Base-by-base conservation (phyloP, 2,888 invertebrate genomes). In the Aporophyla nigra region DNA sequence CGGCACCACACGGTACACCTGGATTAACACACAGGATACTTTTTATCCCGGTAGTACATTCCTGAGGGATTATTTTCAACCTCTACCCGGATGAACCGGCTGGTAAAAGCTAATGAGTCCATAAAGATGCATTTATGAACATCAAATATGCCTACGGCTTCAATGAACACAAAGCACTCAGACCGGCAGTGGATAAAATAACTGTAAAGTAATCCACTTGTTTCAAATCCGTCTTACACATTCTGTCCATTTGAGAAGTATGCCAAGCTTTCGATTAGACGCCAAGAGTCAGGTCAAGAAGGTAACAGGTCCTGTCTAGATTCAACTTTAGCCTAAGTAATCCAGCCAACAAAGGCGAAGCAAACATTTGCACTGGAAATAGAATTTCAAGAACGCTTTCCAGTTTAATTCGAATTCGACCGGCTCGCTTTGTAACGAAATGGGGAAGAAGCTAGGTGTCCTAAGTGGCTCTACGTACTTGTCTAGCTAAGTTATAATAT, bases 311-410 rank as follows among this genome's bases (percentile, higher is more conserved):
- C 65, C 59, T 59, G 67, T 83, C 75, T 73, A 77, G 78, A 70
- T 82, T 80, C 69, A 74, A 74, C 66, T 76, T 71, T 69, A 69
- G 71, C 73, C 80, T 80, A 62, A 82, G 86, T 85, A 74, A 82
- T 72, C 70, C 56, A 67, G 79, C 77, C 74, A 72, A 87, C 86
- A 85, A 82, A 76, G 62, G 40, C 69, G 56, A 80, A 56, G 80
- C 86, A 86, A 87, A 86, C 86, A 83, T 86, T 86, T 86, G 80
- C 78, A 82, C 86, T 75, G 70, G 85, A 75, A 87, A 87, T 86
- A 85, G 87, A 85, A 85, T 85, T 82, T 87, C 76, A 87, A 82
- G 74, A 78, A 80, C 84, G 74, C 82, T 78, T 79, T 85, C 75
- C 82, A 72, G 27, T 71, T 70, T 65, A 77, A 84, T 75, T 77